Evolutionary conservation across 2,888 invertebrate species (phyloP).

Genomic region (Hartigia nigra): DNA sequence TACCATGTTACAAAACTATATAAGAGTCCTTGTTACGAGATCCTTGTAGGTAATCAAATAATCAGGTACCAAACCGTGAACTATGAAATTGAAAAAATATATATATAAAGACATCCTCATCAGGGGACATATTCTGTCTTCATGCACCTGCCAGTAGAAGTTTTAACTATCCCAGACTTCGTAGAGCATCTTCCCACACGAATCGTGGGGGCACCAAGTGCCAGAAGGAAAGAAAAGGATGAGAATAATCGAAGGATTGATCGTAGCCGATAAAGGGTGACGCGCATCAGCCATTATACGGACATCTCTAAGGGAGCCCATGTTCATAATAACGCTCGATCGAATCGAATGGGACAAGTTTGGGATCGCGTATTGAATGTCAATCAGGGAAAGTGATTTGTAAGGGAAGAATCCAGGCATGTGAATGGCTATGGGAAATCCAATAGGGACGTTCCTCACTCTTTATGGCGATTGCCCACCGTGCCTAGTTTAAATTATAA

Average conservation of each 20-base stretch:
- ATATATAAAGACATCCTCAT: background rate
- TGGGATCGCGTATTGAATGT: conserved; percentile 59
- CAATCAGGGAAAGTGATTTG: conserved; percentile 65
- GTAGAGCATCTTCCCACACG: conserved; percentile 27
- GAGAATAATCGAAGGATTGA: conserved; percentile 23
- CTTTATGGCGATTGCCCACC: conserved; percentile 28
- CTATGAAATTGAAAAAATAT: background rate
- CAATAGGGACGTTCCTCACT: conserved; percentile 33
- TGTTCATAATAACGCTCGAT: conserved; percentile 35
- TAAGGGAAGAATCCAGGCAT: conserved; percentile 37
- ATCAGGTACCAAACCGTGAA: background rate
- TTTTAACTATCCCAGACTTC: background rate
- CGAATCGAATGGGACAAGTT: conserved; percentile 49
- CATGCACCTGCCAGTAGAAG: conserved; percentile 39
- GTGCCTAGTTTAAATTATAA: conserved; percentile 48
- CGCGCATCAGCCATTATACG: conserved; percentile 25
- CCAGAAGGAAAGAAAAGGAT: conserved; percentile 19
- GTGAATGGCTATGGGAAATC: conserved; percentile 21
- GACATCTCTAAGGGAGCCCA: conserved; percentile 35
- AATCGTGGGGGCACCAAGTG: conserved; percentile 9
- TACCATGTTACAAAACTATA: background rate
- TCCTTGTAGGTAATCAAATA: background rate
- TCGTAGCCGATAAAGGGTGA: conserved; percentile 30
- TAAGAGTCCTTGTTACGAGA: background rate
- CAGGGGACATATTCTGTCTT: conserved; percentile 26